These are phyloP conservation scores for Cecropterus lyciades DNA, from an alignment of 1,140 invertebrate genomes.

Conservation along the genomic window DNA sequence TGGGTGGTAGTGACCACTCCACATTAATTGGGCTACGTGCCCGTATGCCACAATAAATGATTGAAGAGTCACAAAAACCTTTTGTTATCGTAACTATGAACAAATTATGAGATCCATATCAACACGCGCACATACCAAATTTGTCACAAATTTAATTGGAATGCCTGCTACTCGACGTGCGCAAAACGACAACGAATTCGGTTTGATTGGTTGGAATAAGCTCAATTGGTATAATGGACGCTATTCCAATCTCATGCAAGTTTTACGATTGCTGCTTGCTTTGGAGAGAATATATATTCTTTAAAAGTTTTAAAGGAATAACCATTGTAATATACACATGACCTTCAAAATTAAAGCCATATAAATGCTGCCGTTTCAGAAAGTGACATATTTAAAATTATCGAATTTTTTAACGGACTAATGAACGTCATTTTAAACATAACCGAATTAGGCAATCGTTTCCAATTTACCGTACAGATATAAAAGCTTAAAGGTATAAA, in stretches of 20 bases:
- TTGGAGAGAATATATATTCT: neutral
- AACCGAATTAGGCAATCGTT: constrained; percentile 10
- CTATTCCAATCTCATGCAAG: constrained; percentile 40
- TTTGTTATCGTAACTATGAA: neutral
- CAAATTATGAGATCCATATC: constrained; percentile 12
- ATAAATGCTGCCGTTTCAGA: neutral
- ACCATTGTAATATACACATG: neutral
- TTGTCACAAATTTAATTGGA: constrained; percentile 60
- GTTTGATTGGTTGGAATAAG: constrained; percentile 54
- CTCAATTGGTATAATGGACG: constrained; percentile 47
- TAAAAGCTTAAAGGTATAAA: constrained; percentile 2
- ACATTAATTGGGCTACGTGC: too few relatives aligned
- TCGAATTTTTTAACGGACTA: neutral
- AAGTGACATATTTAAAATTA: neutral
- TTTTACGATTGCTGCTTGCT: neutral
- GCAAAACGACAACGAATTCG: constrained; percentile 51
- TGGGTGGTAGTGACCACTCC: too few relatives aligned
- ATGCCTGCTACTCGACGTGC: constrained; percentile 53
- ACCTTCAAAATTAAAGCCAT: neutral
- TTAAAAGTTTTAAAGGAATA: neutral
- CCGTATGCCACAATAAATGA: too few relatives aligned
- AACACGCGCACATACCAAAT: constrained; percentile 37
- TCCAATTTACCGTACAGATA: constrained; percentile 12
- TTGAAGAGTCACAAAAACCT: too few relatives aligned
- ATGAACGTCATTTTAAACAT: neutral